Evolutionary conservation across 2,113 vertebrate genomes (phyloP).

Genomic region (Anser cygnoides): DNA sequence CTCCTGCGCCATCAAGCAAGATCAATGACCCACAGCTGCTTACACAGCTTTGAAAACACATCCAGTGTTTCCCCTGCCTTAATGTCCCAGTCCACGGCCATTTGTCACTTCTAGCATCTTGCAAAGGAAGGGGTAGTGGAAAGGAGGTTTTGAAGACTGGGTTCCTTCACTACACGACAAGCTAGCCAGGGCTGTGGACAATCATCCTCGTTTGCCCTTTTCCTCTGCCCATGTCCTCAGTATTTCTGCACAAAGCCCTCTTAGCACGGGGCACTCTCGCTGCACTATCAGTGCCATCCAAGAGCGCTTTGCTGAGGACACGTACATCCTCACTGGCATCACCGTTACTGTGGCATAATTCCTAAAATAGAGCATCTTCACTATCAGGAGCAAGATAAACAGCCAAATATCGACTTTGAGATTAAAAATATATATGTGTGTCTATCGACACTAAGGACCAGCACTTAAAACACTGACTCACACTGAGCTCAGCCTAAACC

Average conservation of each 20-base stretch:
- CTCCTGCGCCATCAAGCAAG: constrained; percentile 9
- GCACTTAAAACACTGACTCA: not conserved
- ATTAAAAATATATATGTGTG: not conserved
- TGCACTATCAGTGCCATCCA: not conserved
- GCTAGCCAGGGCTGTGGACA: not conserved
- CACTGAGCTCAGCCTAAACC: not conserved
- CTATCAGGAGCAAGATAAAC: not conserved
- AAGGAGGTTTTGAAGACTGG: not conserved
- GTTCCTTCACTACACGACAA: not conserved
- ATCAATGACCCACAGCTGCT: constrained; percentile 64
- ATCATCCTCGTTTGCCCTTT: not conserved
- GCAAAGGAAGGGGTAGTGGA: not conserved
- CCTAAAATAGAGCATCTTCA: not conserved
- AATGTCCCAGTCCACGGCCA: not conserved
- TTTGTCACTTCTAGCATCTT: constrained; percentile 30
- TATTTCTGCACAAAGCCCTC: not conserved
- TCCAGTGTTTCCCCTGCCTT: not conserved
- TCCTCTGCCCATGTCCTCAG: not conserved
- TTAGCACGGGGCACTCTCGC: rapidly evolving
- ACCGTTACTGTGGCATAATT: not conserved
- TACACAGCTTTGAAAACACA: constrained; percentile 57
- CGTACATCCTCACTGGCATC: not conserved
- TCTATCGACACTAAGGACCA: not conserved
- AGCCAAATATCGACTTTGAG: not conserved
- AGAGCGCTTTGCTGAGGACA: not conserved